These are phyloP conservation scores for Agriopis leucophaearia DNA, from an alignment of 2,888 invertebrate species.

Conservation along the genomic window DNA sequence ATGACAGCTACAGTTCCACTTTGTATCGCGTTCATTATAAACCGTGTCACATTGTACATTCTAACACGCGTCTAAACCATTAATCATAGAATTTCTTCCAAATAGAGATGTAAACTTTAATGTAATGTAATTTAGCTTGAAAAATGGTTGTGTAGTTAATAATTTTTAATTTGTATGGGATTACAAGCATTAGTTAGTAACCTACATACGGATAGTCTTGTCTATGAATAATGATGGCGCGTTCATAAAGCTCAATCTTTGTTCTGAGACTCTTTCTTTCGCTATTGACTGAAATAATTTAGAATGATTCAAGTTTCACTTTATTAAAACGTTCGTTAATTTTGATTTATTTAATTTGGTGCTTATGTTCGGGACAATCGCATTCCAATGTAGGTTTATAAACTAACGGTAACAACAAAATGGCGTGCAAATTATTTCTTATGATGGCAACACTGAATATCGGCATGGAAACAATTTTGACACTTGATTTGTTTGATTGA, in stretches of 20 bases:
- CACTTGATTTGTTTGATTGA: too few species aligned
- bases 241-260: slow-evolving; percentile 13
- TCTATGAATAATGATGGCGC: slow-evolving; percentile 48
- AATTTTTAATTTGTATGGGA: slow-evolving; percentile 73
- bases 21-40: not conserved
- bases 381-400: slow-evolving; percentile 4
- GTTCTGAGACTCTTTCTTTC: slow-evolving; percentile 26
- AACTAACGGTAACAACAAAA: not conserved
- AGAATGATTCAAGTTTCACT: slow-evolving; percentile 22
- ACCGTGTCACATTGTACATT: slow-evolving; percentile 22
- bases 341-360: not conserved
- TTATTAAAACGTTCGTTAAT: slow-evolving; percentile 7
- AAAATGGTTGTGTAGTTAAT: slow-evolving; percentile 62
- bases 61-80: slow-evolving; percentile 59
- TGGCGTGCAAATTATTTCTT: not conserved
- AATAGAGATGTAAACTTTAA: slow-evolving; percentile 45
- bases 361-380: not conserved
- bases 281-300: slow-evolving; percentile 17
- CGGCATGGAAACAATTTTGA: too few species aligned
- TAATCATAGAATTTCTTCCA: slow-evolving; percentile 61
- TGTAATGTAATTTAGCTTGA: slow-evolving; percentile 60
- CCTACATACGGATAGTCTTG: slow-evolving; percentile 53
- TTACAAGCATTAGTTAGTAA: slow-evolving; percentile 66
- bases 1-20: not conserved
- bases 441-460: too few species aligned